Evolutionary conservation across 2,888 invertebrate species (phyloP).

Genomic region (Phania funesta): DNA sequence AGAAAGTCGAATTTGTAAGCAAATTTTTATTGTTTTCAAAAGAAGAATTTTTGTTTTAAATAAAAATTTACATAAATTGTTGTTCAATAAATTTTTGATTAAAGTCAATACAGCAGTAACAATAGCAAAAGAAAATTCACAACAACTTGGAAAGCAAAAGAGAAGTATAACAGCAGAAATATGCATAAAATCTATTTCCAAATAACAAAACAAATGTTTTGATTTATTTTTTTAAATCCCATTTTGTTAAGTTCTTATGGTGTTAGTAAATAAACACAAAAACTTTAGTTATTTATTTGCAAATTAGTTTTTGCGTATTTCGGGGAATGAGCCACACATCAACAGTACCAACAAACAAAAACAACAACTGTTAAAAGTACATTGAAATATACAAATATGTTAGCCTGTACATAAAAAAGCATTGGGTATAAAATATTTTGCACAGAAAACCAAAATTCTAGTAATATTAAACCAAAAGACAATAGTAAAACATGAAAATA

Average conservation of each 20-base stretch:
- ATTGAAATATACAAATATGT: neutral
- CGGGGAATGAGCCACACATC: constrained; percentile 19
- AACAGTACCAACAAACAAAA: neutral
- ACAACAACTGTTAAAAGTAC: neutral
- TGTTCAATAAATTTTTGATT: constrained; percentile 59
- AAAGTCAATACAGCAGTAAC: constrained; percentile 23
- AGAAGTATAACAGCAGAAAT: neutral
- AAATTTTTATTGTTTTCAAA: constrained; percentile 16
- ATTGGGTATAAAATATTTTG: constrained; percentile 14
- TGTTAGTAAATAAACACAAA: constrained; percentile 20
- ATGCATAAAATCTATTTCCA: neutral
- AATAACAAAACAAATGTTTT: constrained; percentile 1
- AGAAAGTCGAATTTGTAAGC: no score
- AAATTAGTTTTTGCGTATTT: constrained; percentile 53
- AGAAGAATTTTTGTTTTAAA: constrained; percentile 35
- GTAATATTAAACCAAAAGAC: constrained; percentile 10
- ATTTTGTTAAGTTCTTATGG: constrained; percentile 18
- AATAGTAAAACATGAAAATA: constrained; percentile 22
- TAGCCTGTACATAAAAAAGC: constrained; percentile 3
- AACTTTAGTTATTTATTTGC: constrained; percentile 62
- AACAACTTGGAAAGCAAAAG: constrained; percentile 1
- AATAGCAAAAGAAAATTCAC: neutral
- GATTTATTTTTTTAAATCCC: neutral
- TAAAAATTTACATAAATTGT: constrained; percentile 42
- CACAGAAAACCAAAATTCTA: constrained; percentile 2